These are phyloP conservation scores for Callinectes sapidus DNA, from an alignment of 2,888 invertebrate genomes.

Conservation along the genomic window DNA sequence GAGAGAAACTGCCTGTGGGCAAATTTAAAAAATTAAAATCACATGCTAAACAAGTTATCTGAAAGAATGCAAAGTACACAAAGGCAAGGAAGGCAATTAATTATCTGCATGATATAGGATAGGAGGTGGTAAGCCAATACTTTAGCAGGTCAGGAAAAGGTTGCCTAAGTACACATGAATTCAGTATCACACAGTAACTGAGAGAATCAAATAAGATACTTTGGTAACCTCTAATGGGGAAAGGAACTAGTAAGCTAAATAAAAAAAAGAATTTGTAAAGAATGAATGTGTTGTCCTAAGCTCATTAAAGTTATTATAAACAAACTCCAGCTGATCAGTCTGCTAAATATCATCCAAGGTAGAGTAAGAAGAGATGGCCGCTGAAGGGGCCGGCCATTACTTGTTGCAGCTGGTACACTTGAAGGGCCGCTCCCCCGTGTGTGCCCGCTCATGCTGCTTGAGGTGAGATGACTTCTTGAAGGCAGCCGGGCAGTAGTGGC, in stretches of 20 bases:
- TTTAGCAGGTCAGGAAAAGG: background rate
- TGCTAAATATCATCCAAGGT: no score
- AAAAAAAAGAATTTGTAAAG: no score
- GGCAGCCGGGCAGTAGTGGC: conserved; percentile 76
- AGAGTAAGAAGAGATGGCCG: background rate
- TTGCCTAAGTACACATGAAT: background rate
- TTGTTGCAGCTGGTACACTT: conserved; percentile 76
- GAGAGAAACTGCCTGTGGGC: conserved; percentile 73
- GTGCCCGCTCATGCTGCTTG: conserved; percentile 78
- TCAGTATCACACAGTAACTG: no score
- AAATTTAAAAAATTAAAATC: background rate
- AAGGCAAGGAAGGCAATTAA: background rate
- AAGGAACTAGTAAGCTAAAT: no score
- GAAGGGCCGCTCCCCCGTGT: conserved; percentile 78
- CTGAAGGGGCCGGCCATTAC: conserved; percentile 41
- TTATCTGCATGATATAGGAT: background rate
- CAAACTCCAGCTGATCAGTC: no score
- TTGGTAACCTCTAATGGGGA: no score
- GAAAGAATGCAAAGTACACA: background rate
- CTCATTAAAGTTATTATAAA: background rate
- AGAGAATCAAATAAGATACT: no score
- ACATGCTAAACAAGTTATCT: background rate
- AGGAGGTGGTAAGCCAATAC: background rate
- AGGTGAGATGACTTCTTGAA: conserved; percentile 79
- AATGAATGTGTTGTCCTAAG: background rate